These are phyloP conservation scores for Dendrocopos noguchii DNA, from an alignment of 2,113 vertebrate species.

Conservation along the genomic window DNA sequence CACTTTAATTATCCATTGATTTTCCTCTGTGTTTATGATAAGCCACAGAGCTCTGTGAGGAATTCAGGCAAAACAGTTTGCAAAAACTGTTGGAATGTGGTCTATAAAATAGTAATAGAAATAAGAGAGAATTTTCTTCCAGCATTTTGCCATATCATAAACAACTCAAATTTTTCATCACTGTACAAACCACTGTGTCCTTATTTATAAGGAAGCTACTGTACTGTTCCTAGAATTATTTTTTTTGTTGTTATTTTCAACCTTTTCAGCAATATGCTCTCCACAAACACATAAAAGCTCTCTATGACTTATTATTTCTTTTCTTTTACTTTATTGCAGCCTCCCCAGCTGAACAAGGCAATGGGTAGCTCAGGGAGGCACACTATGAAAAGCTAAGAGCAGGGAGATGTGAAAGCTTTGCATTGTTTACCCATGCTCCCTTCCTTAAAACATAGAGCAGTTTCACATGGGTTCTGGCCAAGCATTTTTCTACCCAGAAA, in stretches of 20 bases:
- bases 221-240: neutral
- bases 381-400: neutral
- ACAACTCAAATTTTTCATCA: neutral
- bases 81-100: neutral
- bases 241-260: too few species aligned
- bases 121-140: neutral
- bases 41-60: neutral
- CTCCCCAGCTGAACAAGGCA: neutral
- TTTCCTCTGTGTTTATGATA: neutral
- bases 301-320: neutral
- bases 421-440: neutral
- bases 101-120: neutral
- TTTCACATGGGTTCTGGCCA: neutral
- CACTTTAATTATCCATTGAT: neutral
- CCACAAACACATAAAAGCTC: neutral
- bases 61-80: neutral
- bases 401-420: neutral
- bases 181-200: neutral
- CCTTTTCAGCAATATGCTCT: neutral
- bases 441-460: neutral
- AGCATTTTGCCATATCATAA: neutral
- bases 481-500: neutral
- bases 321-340: neutral
- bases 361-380: fast-evolving
- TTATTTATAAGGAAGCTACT: neutral